Conservation (phyloP, 2,888 invertebrate species). For the Vanessa cardui region DNA sequence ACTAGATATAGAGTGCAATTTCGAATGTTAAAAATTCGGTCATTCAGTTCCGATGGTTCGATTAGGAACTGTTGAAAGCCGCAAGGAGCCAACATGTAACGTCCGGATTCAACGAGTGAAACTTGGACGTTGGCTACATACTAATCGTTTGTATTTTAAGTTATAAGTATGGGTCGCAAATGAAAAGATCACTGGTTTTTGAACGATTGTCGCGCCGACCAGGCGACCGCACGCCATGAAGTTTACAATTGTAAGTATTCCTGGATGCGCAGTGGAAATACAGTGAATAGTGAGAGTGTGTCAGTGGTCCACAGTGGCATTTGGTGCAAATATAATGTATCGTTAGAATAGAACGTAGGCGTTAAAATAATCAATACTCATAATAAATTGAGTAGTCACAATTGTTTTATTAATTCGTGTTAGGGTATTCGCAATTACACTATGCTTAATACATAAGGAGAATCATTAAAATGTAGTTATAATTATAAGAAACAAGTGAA, state of each 20-base stretch:
- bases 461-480: not conserved
- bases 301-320: constrained; percentile 15
- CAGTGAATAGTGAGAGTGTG: constrained; percentile 45
- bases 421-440: no score
- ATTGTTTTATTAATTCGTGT: no score
- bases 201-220: constrained; percentile 59
- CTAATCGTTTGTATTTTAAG: constrained; percentile 64
- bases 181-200: constrained; percentile 58
- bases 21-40: constrained; percentile 44
- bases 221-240: constrained; percentile 71
- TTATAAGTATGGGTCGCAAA: constrained; percentile 76
- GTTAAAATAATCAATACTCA: not conserved
- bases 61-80: constrained; percentile 69
- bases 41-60: constrained; percentile 52
- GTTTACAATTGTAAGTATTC: constrained; percentile 64
- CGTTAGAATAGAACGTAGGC: no score
- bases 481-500: not conserved
- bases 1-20: constrained; percentile 43
- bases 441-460: no score
- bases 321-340: not conserved
- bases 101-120: constrained; percentile 75
- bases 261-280: constrained; percentile 41
- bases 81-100: constrained; percentile 63
- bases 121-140: constrained; percentile 68
- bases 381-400: not conserved